phyloP scores from a whole-genome alignment of 2,113 vertebrate species.

The Centropristis striata region DNA sequence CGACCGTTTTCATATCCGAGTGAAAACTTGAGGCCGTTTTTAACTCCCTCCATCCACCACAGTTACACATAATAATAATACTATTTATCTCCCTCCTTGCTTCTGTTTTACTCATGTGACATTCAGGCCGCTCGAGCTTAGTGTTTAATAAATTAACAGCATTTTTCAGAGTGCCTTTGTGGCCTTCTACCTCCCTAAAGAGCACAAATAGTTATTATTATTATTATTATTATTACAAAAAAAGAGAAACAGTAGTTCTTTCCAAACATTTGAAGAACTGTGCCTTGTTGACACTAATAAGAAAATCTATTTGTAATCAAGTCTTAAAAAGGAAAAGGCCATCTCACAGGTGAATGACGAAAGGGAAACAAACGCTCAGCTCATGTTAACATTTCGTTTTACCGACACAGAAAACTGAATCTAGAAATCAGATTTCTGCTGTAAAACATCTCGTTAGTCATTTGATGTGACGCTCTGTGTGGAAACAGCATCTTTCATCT shows the following conservation, averaged over 20 bases:
- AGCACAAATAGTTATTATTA: slow-evolving; percentile 79
- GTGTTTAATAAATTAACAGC: slow-evolving; percentile 22
- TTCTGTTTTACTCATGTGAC: slow-evolving; percentile 25
- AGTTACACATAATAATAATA: background rate
- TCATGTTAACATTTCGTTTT: background rate
- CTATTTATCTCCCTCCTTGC: background rate
- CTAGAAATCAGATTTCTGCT: background rate
- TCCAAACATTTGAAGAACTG: slow-evolving; percentile 46
- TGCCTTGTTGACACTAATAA: slow-evolving; percentile 68
- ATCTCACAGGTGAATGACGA: background rate
- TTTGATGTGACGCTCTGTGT: slow-evolving; percentile 1
- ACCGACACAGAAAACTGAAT: background rate
- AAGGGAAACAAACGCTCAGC: background rate
- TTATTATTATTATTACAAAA: slow-evolving; percentile 13
- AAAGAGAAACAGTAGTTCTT: slow-evolving; percentile 28
- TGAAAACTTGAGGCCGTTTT: slow-evolving; percentile 14
- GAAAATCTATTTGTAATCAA: slow-evolving; percentile 21
- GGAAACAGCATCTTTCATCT: background rate
- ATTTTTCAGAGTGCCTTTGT: slow-evolving; percentile 71
- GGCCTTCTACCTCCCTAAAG: slow-evolving; percentile 78
- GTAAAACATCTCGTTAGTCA: background rate
- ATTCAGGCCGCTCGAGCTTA: slow-evolving; percentile 15
- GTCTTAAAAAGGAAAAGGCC: slow-evolving; percentile 3
- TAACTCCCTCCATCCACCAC: slow-evolving; percentile 15
- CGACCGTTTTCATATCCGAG: slow-evolving; percentile 26